Base-by-base conservation (phyloP, 2,113 vertebrate genomes). In the Columbina picui region DNA sequence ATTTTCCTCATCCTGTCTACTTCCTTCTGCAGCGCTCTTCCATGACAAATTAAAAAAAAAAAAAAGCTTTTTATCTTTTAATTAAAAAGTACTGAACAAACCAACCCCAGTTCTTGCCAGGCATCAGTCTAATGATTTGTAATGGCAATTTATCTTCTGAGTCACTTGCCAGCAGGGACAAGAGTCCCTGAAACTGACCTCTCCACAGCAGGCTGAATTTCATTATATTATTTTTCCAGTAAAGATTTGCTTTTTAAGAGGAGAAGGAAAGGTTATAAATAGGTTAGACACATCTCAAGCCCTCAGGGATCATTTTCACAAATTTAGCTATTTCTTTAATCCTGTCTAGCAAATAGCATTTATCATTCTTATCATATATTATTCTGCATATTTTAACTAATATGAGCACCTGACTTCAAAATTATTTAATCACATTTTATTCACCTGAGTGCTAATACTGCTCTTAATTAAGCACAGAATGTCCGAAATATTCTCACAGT, bases 121-220 rank as follows among this genome's bases (percentile, higher is more conserved):
- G 79, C 86, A 89, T 87, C 88, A 83, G n/a, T 89, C n/a, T 71
- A 52, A 86, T 95, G 68, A 96, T 79, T 89, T 93, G 67, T 83
- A 55, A 74, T 70, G 77, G 60, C 78, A 93, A 92, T 97, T 96
- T 94, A 84, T 97, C 84, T 75, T 84, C 39, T 68, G 93, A 96
- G 84, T 91, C 96, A 95, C 73, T 90, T 75, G 81, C 91, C 41
- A 90, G 63, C 75, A 96, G 92, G 79, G 65, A 94, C 56, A 84
- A 52, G 56, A 95, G 84, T 91, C 89, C 87, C 95, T 95, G 53
- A 94, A 84, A 85, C 70, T 84, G 94, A 96, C 89, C 84, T 97
- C 60, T 90, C 61, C 60, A 56, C 45, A 89, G 90, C 36, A 78
- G 67, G 12, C 21, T 85, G 53, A 84, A 89, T 94, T 88, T 90